Evolutionary conservation across 1,140 invertebrate species (phyloP), one percentile per base, ranked within the genome.

Genomic region (Formica exsecta): DNA sequence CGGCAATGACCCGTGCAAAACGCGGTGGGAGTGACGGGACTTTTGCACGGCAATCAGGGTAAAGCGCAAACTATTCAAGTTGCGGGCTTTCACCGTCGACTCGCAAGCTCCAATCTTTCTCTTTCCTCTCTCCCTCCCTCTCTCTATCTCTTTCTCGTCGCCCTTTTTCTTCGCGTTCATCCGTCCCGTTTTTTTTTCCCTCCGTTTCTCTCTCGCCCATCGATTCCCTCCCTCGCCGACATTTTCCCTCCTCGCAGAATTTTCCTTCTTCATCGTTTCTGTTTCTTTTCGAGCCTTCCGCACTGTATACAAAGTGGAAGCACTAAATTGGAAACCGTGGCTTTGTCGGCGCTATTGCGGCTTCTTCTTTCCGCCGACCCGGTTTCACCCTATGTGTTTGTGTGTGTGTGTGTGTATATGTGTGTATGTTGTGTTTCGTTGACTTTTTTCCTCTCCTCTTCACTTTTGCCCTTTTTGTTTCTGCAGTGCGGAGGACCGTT

Each of bases 41-140:
- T 88, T 91, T 87, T 75, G 86, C 90, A 85, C 90, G 86, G 89
- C 89, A 91, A 91, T 89, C 90, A 91, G 75, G 44, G 71, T 83
- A 89, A 86, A 90, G 86, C 90, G 76, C 86, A 81, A 74, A 83
- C 83, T 90, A 91, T 91, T 91, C 88, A 90, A 91, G 87, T 86
- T 86, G 90, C 62, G 84, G 89, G 86, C 86, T 91, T 91, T 91
- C 89, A 90, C 81, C 84, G 89, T 74, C 68, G 89, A 77, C 86
- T 90, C 88, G 85, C 90, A 90, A 90, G 89, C 85, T 75, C 83
- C 87, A 38, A 38, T 57, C 54, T 36, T 32, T 48, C 19, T 41
- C 48, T 71, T 29, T 13, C 19, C 57, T 51, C 61, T 22, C 57
- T 71, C 16, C 62, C 57, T 70, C 64, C 68, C 54, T 25, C 38